Base-by-base conservation (phyloP, 1,140 invertebrate genomes). In the Calliopsis andreniformis region DNA sequence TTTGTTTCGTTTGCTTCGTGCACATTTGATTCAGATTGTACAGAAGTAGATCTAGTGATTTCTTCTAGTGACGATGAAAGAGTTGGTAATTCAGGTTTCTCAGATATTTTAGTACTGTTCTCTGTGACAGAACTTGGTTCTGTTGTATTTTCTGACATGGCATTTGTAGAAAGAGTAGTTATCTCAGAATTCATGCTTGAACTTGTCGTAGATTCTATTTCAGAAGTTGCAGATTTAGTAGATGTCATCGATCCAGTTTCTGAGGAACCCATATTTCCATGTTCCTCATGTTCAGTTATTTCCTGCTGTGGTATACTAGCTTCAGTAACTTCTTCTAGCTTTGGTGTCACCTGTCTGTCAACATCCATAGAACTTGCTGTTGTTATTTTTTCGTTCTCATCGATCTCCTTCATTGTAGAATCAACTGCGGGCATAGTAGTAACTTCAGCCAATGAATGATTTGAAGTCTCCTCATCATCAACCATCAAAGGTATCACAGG, bases 1-100 rank as follows among this genome's bases (percentile, higher is more conserved):
- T 86, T 87, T 32, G 81, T 78, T 49, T 88, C 86, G 39, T 87
- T 90, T 8, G 39, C 23, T 30, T 87, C 71, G 61, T 79, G 71
- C 2, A 18, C 3, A 42, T 42, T 59, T 18, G 70, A 42, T 12
- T 72, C 68, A 2, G 61, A 43, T 16, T 42, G 63, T 0, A 51
- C 0, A 1, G 6, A 0, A 2, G 51, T 12, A 8, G 51, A 23
- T 20, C 28, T 51, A 10, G 10, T 20, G 30, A 5, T 7, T 3
- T 45, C 49, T 1, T 45, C 49, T 0, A 28, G 14, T 14, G 1
- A n/a, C 14, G 23, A 0, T 14, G 47, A 23, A 16, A 20, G 1
- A 3, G 42, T 30, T 5, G 23, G 25, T 12, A 16, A 32, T 16
- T 39, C 56, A 4, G 18, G 3, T 20, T 35, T 39, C 5, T 56